A percentile compares a stretch with the other conserved stretches of the same genome.
These are phyloP conservation scores for Brienomyrus longianalis DNA, from an alignment of 2,113 vertebrate genomes.

Conservation along the genomic window DNA sequence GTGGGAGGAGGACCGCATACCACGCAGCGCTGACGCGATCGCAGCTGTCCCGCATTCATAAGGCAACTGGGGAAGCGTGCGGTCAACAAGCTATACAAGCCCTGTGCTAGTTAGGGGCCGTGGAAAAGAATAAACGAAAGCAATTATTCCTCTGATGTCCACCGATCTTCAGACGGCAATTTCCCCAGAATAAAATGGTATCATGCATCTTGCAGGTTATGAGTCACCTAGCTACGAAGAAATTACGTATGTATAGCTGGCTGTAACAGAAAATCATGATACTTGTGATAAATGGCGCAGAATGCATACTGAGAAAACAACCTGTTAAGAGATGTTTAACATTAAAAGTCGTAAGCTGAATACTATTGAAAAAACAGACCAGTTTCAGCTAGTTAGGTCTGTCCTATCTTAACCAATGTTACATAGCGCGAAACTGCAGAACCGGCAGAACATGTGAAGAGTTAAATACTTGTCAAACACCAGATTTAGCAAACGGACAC, in stretches of 20 bases:
- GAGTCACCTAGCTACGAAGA: neutral
- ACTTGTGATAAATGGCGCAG: neutral
- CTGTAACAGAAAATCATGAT: neutral
- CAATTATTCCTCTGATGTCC: neutral
- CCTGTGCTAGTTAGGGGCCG: neutral
- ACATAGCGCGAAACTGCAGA: neutral
- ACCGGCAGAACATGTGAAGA: neutral
- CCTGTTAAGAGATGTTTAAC: neutral
- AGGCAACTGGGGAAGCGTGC: neutral
- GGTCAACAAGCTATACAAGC: neutral
- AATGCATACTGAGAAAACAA: neutral
- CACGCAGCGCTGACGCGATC: neutral
- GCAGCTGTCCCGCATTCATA: conserved; percentile 3
- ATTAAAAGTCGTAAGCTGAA: neutral
- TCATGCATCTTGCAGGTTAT: neutral
- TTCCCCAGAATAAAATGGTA: neutral
- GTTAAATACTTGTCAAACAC: neutral
- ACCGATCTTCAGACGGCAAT: neutral
- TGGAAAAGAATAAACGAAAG: neutral
- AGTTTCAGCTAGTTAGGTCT: too few species aligned
- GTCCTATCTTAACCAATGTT: neutral
- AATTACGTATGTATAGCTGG: neutral
- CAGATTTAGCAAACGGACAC: neutral
- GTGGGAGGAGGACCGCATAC: neutral
- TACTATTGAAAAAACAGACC: neutral